A percentile compares a stretch with the other conserved stretches of the same genome.
Conservation (phyloP, 2,113 vertebrate species). For the Gadus chalcogrammus region DNA sequence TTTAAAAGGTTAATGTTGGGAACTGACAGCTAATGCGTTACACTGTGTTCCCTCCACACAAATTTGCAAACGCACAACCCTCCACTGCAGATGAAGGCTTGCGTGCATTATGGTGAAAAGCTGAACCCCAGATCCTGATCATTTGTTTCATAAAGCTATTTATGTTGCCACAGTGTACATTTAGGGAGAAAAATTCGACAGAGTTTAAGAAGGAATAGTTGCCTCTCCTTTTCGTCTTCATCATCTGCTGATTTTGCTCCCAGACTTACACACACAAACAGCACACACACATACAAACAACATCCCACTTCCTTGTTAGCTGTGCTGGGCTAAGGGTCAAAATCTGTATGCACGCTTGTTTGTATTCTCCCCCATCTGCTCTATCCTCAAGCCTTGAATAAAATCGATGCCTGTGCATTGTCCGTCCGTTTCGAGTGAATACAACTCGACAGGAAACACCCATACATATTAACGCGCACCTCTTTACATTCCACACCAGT, state of each 20-base stretch:
- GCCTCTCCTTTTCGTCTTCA: too few relatives aligned
- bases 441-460: too few relatives aligned
- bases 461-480: too few relatives aligned
- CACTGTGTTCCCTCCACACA: slow-evolving; percentile 34
- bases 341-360: slow-evolving; percentile 19
- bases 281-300: slow-evolving; percentile 3
- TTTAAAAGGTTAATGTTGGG: slow-evolving; percentile 52
- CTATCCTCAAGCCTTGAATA: background rate
- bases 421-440: too few relatives aligned
- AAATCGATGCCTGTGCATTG: too few relatives aligned
- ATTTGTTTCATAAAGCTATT: background rate
- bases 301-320: background rate
- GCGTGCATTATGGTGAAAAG: slow-evolving; percentile 2
- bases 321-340: background rate
- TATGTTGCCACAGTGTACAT: too few relatives aligned
- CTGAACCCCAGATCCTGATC: background rate
- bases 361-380: background rate
- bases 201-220: too few relatives aligned
- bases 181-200: too few relatives aligned
- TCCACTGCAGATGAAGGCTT: background rate
- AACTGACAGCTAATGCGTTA: slow-evolving; percentile 55
- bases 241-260: too few relatives aligned
- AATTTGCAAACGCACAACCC: slow-evolving; percentile 39
- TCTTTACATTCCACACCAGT: too few relatives aligned
- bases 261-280: background rate